Evolutionary conservation across 2,113 vertebrate species (phyloP), one percentile per base, ranked within the genome.

Genomic region (Choloepus hoffmanni): DNA sequence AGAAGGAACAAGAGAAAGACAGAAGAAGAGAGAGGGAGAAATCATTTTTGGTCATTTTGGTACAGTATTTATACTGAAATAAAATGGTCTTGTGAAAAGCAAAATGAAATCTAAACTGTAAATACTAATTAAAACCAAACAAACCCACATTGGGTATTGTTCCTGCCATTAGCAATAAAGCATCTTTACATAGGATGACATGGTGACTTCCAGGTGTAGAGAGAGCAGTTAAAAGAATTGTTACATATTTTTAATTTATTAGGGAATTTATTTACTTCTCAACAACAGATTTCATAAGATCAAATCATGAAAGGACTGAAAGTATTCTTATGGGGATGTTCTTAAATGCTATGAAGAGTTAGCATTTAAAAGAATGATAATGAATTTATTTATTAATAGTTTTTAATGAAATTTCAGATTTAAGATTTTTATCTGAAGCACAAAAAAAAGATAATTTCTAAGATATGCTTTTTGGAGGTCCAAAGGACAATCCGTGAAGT

Each of bases 111-210:
- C 36, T 92, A 60, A 90, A 92, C 30, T 89, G 14, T 90, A 90
- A 95, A 73, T 68, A 89, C 16, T 89, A n/a, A 82, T 78, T 24
- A 94, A 93, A 84, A 82, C 6, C 45, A 90, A 92, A 85, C 2
- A 91, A 92, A 21, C 30, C 48, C 50, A 78, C 5, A 86, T 79
- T 45, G 85, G 26, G 62, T 77, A 60, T 26, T 74, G 14, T 85
- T 92, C 13, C 33, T 78, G 53, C 18, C 18, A 40, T 12, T 84
- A 73, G 30, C 36, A 78, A 55, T 12, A 79, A 50, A 94, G 26
- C 7, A 70, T 40, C 70, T 68, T 85, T 92, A 60, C 1, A 5
- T 7, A 15, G 36, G 36, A 81, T 90, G 43, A 65, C 45, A 79
- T 9, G 84, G 28, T 94, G 21, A 91, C 30, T 76, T 1, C 21